Conservation (phyloP, 2,797 vertebrate species). For the Rhynchonycteris naso region DNA sequence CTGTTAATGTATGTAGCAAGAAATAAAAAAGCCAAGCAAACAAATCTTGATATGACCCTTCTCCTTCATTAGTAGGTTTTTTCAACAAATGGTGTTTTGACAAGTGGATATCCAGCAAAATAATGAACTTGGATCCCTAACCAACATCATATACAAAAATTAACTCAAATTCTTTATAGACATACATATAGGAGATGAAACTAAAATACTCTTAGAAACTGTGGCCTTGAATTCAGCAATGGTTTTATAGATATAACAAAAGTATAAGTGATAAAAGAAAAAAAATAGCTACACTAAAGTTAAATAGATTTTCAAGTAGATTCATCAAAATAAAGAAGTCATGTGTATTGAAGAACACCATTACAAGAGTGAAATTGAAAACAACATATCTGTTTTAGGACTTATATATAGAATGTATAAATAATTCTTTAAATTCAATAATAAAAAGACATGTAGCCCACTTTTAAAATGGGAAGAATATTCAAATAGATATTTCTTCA, state of each 20-base stretch:
- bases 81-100: background rate
- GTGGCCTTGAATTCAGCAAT: background rate
- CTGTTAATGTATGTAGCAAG: background rate
- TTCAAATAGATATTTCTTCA: background rate
- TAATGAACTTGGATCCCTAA: background rate
- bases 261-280: background rate
- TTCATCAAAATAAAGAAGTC: background rate
- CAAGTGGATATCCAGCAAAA: background rate
- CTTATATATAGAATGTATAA: background rate
- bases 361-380: background rate
- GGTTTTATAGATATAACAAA: background rate
- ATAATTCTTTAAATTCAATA: background rate
- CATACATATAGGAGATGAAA: background rate
- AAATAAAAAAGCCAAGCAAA: background rate
- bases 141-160: background rate
- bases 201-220: background rate
- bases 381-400: background rate
- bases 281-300: constrained; percentile 8
- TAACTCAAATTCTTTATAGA: background rate
- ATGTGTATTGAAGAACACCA: background rate
- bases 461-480: background rate
- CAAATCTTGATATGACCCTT: background rate
- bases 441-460: background rate
- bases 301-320: constrained; percentile 1
- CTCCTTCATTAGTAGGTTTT: background rate